Evolutionary conservation across 2,888 invertebrate genomes (phyloP), one percentile per base, ranked within the genome.

Genomic region (Troilus luridus): DNA sequence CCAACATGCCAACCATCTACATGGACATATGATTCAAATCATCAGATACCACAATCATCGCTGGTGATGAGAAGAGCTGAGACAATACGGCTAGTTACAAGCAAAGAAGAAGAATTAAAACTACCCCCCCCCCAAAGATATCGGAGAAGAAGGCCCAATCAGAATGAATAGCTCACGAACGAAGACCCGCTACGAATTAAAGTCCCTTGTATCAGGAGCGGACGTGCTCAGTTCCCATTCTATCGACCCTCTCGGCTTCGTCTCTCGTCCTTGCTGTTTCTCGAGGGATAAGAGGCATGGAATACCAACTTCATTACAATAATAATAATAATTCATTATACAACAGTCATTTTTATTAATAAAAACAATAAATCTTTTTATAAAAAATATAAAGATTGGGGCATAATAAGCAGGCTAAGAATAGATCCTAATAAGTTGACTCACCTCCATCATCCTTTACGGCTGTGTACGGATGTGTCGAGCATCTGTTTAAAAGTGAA

Each of bases 151-250:
- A 77, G 41, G 72, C 72, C 72, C 72, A 77, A 77, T 77, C 72
- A 77, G 72, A 77, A 41, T 77, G 72, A 77, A 77, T 77, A 41
- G 72, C 72, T 41, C 72, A 77, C 72, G 72, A 77, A 77, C 72
- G 72, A 77, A 41, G 72, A 77, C 72, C 72, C 14, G 72, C 72
- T 41, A 77, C 72, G 72, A 77, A 77, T 77, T 77, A 77, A 77
- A 77, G 27, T 77, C 72, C 72, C 72, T 77, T 77, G 72, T 77
- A 77, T 77, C 72, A 41, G 54, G 56, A 58, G 56, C 56, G 85
- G 72, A 77, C 72, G 72, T 77, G 72, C 72, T 12, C 72, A 77
- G 72, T 24, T 77, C 12, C 17, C 72, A 12, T 24, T 27, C 9
- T 19, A 24, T 67, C 67, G 67, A 67, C 24, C 67, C 5, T n/a